Base-by-base conservation (phyloP, 2,888 invertebrate genomes). In the Tetranychus truncatus region DNA sequence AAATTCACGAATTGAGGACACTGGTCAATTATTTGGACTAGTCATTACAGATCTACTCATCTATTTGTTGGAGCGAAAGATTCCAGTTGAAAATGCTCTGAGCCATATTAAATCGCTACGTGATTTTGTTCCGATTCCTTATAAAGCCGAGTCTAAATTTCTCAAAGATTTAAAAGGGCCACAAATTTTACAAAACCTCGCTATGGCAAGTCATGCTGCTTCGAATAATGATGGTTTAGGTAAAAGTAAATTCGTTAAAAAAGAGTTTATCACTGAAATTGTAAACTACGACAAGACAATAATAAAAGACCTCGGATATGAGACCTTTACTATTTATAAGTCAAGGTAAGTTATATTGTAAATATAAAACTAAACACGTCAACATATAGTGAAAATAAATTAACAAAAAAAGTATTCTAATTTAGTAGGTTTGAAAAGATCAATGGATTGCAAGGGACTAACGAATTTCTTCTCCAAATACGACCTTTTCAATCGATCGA, bases 11-110 rank as follows among this genome's bases (percentile, higher is more conserved):
- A 71, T 76, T 5, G 65, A 72, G n/a, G 34, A 46, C 9, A 89
- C 89, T 81, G 86, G 88, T 76, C 89, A 91, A 82, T 85, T 92
- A 1, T 84, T 92, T 75, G 94, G 94, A 0, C 84, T 94, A 74
- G 91, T 91, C 11, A 91, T 92, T 75, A 88, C 90, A 74, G 92
- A 93, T 82, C 92, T 94, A 91, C 89, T 87, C 77, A 87, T 92
- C 78, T 89, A 90, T 66, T 88, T 89, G 84, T 82, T 89, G n/a
- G 91, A 92, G 81, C 88, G 89, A 79, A 87, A 88, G 75, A 83
- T 88, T 77, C 83, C 87, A 0, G 84, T 86, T 74, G 89, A 89
- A 78, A 86, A 86, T 76, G 87, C 92, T 4, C n/a, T 72, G 1
- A 73, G 75, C 34, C 88, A 89, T 80, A 88, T 87, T 78, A 89